Percentiles rank a stretch among this genome's conserved stretches.
phyloP scores from a whole-genome alignment of 1,140 invertebrate genomes.

The Heterodera schachtii region DNA sequence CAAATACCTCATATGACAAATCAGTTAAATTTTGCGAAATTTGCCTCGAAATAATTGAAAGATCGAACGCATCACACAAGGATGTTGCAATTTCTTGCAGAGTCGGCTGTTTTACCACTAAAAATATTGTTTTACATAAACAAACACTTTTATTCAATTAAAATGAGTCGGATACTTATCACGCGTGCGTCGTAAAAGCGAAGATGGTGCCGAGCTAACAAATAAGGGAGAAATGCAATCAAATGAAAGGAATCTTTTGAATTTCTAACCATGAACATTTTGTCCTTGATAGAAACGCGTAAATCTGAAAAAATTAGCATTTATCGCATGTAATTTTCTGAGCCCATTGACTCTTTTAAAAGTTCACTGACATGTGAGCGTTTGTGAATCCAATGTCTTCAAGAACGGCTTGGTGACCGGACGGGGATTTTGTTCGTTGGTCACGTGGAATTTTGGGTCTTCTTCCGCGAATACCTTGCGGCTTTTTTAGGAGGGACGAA shows the following conservation, averaged over 20 bases:
- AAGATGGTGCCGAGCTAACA: constrained; percentile 35
- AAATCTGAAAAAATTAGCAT: constrained; percentile 22
- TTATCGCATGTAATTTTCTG: neutral
- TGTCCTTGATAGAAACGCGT: constrained; percentile 45
- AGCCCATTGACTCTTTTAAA: neutral
- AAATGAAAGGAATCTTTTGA: neutral
- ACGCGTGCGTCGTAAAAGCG: constrained; percentile 44
- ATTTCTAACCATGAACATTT: constrained; percentile 33
- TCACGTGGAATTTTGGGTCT: constrained; percentile 32
- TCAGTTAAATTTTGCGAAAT: neutral
- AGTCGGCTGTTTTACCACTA: constrained; percentile 37
- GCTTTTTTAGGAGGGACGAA: neutral
- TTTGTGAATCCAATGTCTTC: constrained; percentile 41
- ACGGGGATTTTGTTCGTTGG: constrained; percentile 17
- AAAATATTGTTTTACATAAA: neutral
- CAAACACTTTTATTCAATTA: neutral
- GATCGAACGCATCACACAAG: constrained; percentile 36
- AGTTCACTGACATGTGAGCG: constrained; percentile 33
- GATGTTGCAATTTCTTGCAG: constrained; percentile 35
- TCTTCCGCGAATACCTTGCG: constrained; percentile 3
- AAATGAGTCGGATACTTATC: constrained; percentile 1
- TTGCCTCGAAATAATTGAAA: constrained; percentile 9
- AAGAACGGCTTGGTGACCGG: constrained; percentile 32
- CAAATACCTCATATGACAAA: constrained; percentile 8
- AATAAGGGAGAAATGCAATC: neutral